phyloP scores from a whole-genome alignment of 2,888 invertebrate species.

The Gisinianus flammeolus region DNA sequence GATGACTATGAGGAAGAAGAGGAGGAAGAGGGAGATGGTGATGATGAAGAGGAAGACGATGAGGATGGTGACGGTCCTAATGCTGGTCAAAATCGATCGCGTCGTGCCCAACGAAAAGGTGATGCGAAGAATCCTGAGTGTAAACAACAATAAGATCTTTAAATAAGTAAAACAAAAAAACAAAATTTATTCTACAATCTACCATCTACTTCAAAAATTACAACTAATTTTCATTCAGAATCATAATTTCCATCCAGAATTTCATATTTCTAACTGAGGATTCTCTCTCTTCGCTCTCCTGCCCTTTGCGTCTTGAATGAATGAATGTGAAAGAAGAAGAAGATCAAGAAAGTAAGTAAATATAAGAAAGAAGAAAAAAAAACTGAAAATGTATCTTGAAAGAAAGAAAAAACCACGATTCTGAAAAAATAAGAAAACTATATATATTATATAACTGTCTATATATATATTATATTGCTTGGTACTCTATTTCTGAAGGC shows the following conservation, averaged over 20 bases:
- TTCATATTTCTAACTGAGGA: constrained; percentile 5
- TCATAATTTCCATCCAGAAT: constrained; percentile 24
- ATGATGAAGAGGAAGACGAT: constrained; percentile 47
- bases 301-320: background rate
- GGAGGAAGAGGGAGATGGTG: constrained; percentile 54
- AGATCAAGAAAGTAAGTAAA: background rate
- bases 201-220: background rate
- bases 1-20: constrained; percentile 53
- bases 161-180: no score
- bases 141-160: constrained; percentile 55
- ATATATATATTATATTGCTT: no score
- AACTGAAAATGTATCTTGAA: no score
- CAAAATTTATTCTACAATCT: constrained; percentile 16
- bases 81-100: constrained; percentile 32
- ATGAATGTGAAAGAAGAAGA: background rate
- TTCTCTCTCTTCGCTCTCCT: background rate
- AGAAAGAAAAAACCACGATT: no score
- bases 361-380: no score
- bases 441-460: no score
- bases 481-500: no score
- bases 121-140: constrained; percentile 53
- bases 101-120: constrained; percentile 29
- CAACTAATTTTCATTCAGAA: constrained; percentile 27
- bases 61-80: constrained; percentile 40
- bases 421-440: no score